Percentiles rank a stretch among this genome's conserved stretches.
Conservation (phyloP, 2,797 vertebrate genomes). For the Nothura maculosa region DNA sequence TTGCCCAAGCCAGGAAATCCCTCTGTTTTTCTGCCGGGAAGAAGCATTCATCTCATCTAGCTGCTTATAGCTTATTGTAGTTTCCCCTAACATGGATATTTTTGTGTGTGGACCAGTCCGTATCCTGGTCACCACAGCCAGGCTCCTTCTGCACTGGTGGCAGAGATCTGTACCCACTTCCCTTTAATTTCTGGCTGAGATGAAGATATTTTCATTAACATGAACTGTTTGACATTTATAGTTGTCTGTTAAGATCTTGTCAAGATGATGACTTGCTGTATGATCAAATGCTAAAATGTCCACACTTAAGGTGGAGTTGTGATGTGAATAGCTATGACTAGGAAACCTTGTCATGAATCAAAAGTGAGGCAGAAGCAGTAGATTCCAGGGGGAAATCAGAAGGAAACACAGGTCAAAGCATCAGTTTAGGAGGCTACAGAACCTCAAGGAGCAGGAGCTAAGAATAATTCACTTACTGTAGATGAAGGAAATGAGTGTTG, state of each 20-base stretch:
- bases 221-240: background rate
- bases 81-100: background rate
- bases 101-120: background rate
- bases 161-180: background rate
- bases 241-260: background rate
- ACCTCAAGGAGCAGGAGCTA: background rate
- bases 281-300: background rate
- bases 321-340: accelerated
- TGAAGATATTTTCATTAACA: background rate
- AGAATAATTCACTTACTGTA: background rate
- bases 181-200: background rate
- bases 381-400: background rate
- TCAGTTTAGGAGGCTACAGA: background rate
- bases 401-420: background rate
- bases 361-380: background rate
- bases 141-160: background rate
- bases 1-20: background rate
- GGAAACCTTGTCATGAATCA: background rate
- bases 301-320: background rate
- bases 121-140: background rate
- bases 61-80: background rate
- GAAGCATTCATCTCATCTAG: background rate
- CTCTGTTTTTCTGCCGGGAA: background rate
- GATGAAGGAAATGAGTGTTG: background rate
- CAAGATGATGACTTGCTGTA: background rate